Evolutionary conservation across 2,113 vertebrate genomes (phyloP).

Genomic region (Bucco capensis): DNA sequence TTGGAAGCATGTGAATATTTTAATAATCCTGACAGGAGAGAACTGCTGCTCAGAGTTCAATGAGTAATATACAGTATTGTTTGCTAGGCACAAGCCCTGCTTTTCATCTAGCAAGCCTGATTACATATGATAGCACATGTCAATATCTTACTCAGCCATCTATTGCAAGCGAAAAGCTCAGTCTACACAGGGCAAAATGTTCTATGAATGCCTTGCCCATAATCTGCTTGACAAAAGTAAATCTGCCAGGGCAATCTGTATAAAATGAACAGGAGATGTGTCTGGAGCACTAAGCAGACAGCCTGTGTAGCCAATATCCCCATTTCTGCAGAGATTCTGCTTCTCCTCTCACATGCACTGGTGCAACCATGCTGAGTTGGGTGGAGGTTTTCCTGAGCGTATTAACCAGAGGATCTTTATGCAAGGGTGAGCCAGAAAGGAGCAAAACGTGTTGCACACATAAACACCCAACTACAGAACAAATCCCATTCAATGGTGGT

Average conservation of each 20-base stretch:
- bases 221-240: slow-evolving; percentile 38
- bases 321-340: background rate
- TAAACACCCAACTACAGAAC: background rate
- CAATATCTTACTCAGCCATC: slow-evolving; percentile 44
- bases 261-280: background rate
- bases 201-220: slow-evolving; percentile 48
- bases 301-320: background rate
- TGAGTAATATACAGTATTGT: slow-evolving; percentile 51
- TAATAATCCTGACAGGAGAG: slow-evolving; percentile 44
- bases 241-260: background rate
- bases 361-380: background rate
- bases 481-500: background rate
- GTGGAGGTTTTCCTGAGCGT: background rate
- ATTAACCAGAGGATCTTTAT: background rate
- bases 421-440: background rate
- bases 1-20: slow-evolving; percentile 76
- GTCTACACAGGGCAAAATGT: background rate
- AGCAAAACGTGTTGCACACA: background rate
- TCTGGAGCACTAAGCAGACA: background rate
- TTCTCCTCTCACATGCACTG: background rate
- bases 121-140: slow-evolving; percentile 46
- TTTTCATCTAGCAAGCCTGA: slow-evolving; percentile 50
- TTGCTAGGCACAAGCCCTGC: slow-evolving; percentile 56
- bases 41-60: slow-evolving; percentile 62
- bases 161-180: slow-evolving; percentile 25